Percentiles rank a stretch among this genome's conserved stretches.
Evolutionary conservation across 2,888 invertebrate genomes (phyloP).

Genomic region (Andrena hattorfiana): DNA sequence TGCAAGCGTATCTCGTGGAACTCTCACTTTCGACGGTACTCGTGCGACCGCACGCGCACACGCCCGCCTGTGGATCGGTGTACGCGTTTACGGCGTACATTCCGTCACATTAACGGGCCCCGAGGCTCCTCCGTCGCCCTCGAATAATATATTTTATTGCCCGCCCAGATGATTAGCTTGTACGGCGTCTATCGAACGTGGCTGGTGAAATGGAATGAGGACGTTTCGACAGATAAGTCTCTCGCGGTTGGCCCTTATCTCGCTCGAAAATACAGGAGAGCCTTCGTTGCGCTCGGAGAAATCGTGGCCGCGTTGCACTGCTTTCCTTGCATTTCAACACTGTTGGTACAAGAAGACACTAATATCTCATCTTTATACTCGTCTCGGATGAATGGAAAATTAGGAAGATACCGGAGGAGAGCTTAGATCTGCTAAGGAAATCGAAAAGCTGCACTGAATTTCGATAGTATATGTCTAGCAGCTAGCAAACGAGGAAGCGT

Average conservation of each 20-base stretch:
- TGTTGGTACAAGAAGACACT: too few relatives aligned
- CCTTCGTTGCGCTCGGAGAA: conserved; percentile 7
- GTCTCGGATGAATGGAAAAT: too few relatives aligned
- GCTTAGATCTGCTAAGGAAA: too few relatives aligned
- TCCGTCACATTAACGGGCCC: conserved; percentile 41
- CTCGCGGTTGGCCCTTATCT: conserved; percentile 42
- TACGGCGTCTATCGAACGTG: conserved; percentile 47
- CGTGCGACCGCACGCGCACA: conserved; percentile 45
- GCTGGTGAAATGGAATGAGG: conserved; percentile 57
- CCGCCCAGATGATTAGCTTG: conserved; percentile 49
- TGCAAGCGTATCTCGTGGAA: conserved; percentile 54
- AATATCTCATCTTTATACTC: too few relatives aligned
- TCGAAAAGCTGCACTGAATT: too few relatives aligned
- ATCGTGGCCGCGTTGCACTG: conserved; percentile 7
- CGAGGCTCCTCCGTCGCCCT: conserved; percentile 34
- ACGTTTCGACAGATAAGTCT: conserved; percentile 51
- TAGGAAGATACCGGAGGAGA: too few relatives aligned
- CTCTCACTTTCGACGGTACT: conserved; percentile 73
- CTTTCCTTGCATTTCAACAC: neutral
- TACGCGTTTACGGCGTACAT: conserved; percentile 37
- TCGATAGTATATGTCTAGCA: too few relatives aligned
- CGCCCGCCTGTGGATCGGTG: conserved; percentile 12
- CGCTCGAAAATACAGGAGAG: conserved; percentile 33
- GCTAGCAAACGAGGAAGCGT: too few relatives aligned
- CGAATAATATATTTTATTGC: conserved; percentile 53